These are phyloP conservation scores for Tenebrio molitor DNA, from an alignment of 1,140 invertebrate genomes.

Conservation along the genomic window DNA sequence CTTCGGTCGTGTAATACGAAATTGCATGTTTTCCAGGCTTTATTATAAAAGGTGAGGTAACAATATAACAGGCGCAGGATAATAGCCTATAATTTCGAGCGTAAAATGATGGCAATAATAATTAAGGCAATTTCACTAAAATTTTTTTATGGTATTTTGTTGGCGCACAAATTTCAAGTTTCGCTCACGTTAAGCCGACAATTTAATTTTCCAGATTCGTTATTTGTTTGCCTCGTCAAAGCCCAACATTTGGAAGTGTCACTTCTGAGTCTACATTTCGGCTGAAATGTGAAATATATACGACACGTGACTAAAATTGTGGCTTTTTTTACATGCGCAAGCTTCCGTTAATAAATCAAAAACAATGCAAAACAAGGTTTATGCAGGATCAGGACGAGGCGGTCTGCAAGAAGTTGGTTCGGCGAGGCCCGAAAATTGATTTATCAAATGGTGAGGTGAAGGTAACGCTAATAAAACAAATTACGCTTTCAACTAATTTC, in stretches of 20 bases:
- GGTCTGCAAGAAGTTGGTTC: not conserved
- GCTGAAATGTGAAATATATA: not conserved
- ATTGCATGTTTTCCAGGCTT: not conserved
- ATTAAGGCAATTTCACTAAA: not conserved
- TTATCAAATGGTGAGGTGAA: slow-evolving; percentile 12
- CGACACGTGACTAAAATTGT: not conserved
- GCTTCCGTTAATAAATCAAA: slow-evolving; percentile 20
- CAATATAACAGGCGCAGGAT: not conserved
- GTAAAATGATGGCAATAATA: slow-evolving; percentile 1
- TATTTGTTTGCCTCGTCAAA: too few relatives aligned
- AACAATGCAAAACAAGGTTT: not conserved
- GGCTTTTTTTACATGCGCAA: not conserved
- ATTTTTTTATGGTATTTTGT: not conserved
- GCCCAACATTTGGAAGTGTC: too few relatives aligned
- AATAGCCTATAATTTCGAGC: slow-evolving; percentile 4
- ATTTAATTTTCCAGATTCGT: too few relatives aligned
- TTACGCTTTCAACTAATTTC: slow-evolving; percentile 8
- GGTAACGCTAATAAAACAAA: not conserved
- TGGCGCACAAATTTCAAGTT: too few relatives aligned
- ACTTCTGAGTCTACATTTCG: not conserved
- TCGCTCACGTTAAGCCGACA: too few relatives aligned
- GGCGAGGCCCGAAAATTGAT: slow-evolving; percentile 7
- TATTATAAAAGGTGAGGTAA: slow-evolving; percentile 4
- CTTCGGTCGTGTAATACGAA: not conserved
- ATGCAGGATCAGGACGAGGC: not conserved